Conservation (phyloP, 2,113 vertebrate species). For the Hyperopisus bebe region DNA sequence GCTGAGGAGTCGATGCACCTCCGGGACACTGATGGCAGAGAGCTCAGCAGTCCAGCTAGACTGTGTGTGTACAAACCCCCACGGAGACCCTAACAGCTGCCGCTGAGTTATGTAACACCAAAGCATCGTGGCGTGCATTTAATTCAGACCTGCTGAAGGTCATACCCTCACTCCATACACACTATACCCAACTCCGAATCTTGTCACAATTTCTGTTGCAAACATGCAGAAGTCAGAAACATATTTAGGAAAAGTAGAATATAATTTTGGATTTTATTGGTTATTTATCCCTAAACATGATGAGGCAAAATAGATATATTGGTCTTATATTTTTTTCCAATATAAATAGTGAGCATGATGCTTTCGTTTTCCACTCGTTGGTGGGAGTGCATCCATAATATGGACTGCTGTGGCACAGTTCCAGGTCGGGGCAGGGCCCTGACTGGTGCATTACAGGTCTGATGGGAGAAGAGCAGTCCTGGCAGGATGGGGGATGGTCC, state of each 20-base stretch:
- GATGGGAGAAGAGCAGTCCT: background rate
- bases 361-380: background rate
- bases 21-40: background rate
- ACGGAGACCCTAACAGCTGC: slow-evolving; percentile 9
- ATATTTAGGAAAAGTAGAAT: background rate
- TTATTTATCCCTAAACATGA: background rate
- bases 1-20: background rate
- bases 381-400: background rate
- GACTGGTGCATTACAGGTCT: slow-evolving; percentile 8
- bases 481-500: background rate
- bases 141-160: background rate
- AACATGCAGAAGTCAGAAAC: background rate
- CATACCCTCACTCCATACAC: background rate
- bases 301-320: background rate
- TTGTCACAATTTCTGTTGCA: background rate
- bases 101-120: slow-evolving; percentile 1
- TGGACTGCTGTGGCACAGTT: background rate
- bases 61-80: background rate
- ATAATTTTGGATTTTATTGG: background rate
- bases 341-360: background rate
- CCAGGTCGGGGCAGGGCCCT: background rate
- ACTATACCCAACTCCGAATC: background rate
- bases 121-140: background rate
- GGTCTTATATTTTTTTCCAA: background rate
- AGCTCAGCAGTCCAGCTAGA: background rate